phyloP scores from a whole-genome alignment of 2,797 vertebrate species.

The Oreonectes daqikongensis region DNA sequence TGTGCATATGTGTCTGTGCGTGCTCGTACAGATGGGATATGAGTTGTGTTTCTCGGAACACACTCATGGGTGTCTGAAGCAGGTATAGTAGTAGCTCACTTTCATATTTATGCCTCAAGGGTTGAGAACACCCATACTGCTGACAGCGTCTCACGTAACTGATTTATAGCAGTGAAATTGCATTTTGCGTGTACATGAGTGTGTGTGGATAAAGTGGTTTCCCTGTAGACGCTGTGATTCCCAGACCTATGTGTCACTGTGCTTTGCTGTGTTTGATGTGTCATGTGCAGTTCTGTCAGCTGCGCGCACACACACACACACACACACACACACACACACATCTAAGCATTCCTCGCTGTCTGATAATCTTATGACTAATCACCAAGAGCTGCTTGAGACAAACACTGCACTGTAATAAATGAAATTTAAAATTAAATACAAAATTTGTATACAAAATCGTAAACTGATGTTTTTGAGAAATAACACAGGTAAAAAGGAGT shows the following conservation, averaged over 20 bases:
- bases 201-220: slow-evolving; percentile 46
- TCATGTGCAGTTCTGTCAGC: slow-evolving; percentile 37
- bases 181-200: slow-evolving; percentile 30
- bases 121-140: neutral
- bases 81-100: slow-evolving; percentile 24
- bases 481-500: neutral
- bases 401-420: neutral
- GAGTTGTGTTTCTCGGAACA: slow-evolving; percentile 38
- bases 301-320: slow-evolving; percentile 33
- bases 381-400: neutral
- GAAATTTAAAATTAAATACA: neutral
- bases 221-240: slow-evolving; percentile 37
- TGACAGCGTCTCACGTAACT: slow-evolving; percentile 27
- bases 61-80: slow-evolving; percentile 16
- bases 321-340: slow-evolving; percentile 28
- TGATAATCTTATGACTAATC: slow-evolving; percentile 44
- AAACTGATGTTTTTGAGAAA: too few relatives aligned
- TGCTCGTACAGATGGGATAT: slow-evolving; percentile 1
- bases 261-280: slow-evolving; percentile 45
- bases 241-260: slow-evolving; percentile 55
- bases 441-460: too few relatives aligned
- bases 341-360: slow-evolving; percentile 34
- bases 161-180: slow-evolving; percentile 26
- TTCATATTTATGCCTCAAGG: slow-evolving; percentile 29
- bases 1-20: slow-evolving; percentile 10